Percentiles rank a stretch among this genome's conserved stretches.
These are phyloP conservation scores for Noctuana brunneofusca DNA, from an alignment of 2,888 invertebrate species.

Conservation along the genomic window DNA sequence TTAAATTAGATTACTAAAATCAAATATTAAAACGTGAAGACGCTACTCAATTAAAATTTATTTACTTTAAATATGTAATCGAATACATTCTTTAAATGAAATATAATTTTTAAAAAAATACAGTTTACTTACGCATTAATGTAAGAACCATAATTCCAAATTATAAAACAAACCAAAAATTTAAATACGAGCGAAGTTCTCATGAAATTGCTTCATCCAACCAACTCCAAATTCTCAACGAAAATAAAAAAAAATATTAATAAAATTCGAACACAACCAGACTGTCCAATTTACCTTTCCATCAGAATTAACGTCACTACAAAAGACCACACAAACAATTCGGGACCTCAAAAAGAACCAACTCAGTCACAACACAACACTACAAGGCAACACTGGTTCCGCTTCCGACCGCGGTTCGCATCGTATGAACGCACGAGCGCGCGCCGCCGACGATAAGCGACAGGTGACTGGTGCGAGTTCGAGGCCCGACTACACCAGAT, in stretches of 20 bases:
- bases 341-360: slow-evolving; percentile 35
- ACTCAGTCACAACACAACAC: slow-evolving; percentile 19
- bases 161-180: too few relatives aligned
- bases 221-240: not conserved
- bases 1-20: too few relatives aligned
- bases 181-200: too few relatives aligned
- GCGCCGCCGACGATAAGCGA: slow-evolving; percentile 59
- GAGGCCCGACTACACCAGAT: slow-evolving; percentile 9
- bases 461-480: slow-evolving; percentile 64
- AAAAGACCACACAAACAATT: slow-evolving; percentile 4
- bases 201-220: slow-evolving; percentile 13
- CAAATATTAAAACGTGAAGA: too few relatives aligned
- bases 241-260: not conserved
- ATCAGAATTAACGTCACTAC: not conserved
- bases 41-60: too few relatives aligned
- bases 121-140: too few relatives aligned
- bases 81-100: too few relatives aligned
- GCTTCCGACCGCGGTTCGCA: slow-evolving; percentile 1
- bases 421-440: slow-evolving; percentile 39
- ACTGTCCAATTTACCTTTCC: not conserved
- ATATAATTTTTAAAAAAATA: too few relatives aligned
- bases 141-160: too few relatives aligned
- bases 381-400: slow-evolving; percentile 22
- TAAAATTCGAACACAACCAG: not conserved
- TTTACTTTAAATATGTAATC: too few relatives aligned